phyloP scores from a whole-genome alignment of 2,888 invertebrate genomes.

The Shargacucullia verbasci region DNA sequence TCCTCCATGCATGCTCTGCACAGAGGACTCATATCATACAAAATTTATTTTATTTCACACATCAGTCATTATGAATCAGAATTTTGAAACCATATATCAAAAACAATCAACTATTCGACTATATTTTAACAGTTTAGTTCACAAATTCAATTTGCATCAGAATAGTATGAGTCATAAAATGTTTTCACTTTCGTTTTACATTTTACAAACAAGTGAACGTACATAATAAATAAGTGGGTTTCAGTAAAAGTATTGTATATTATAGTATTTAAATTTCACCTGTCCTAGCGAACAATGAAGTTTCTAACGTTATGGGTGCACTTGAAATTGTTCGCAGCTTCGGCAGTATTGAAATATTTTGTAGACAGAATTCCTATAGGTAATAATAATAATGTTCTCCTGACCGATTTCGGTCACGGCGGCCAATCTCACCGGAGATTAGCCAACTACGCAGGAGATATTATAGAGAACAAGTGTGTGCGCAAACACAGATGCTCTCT shows the following conservation, averaged over 20 bases:
- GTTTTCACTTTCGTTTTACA: conserved; percentile 53
- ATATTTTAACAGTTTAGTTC: conserved; percentile 5
- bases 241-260: conserved; percentile 47
- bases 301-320: conserved; percentile 43
- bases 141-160: conserved; percentile 35
- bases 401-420: no score
- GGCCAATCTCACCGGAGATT: no score
- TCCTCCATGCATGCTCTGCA: no score
- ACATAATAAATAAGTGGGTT: conserved; percentile 42
- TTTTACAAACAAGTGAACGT: conserved; percentile 35
- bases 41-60: no score
- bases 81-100: no score
- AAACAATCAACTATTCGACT: conserved; percentile 21
- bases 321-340: conserved; percentile 22
- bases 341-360: conserved; percentile 5
- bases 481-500: no score
- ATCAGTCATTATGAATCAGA: no score
- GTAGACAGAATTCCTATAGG: conserved; percentile 1
- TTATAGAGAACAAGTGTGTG: no score
- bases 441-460: no score
- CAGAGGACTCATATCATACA: no score
- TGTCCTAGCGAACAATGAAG: conserved; percentile 45
- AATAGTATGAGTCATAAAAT: conserved; percentile 24
- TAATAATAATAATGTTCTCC: no score
- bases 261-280: conserved; percentile 56